Evolutionary conservation across 2,797 vertebrate genomes (phyloP).

Genomic region (Enteromius unitaeniatus): DNA sequence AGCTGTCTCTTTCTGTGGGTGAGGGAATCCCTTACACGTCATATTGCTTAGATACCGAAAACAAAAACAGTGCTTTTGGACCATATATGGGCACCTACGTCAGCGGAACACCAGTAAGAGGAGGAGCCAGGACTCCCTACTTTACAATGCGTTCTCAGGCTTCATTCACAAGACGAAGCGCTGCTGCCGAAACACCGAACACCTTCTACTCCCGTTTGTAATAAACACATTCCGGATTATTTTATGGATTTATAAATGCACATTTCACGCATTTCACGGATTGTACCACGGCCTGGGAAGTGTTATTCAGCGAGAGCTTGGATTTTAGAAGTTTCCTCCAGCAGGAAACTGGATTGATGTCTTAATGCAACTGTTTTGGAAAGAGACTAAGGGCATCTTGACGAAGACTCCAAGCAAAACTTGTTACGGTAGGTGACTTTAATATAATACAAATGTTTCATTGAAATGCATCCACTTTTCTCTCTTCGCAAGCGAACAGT

Average conservation of each 20-base stretch:
- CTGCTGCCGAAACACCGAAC: constrained; percentile 63
- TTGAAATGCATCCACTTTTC: not conserved
- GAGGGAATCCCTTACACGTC: constrained; percentile 98
- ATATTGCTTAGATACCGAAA: constrained; percentile 99
- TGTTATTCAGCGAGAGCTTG: constrained; percentile 37
- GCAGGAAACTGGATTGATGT: constrained; percentile 77
- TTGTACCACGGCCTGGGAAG: constrained; percentile 57
- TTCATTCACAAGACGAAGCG: constrained; percentile 93
- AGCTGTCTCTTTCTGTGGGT: constrained; percentile 80
- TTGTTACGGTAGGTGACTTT: constrained; percentile 69
- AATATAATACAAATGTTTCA: not conserved
- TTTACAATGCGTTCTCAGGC: constrained; percentile 68
- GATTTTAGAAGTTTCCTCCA: constrained; percentile 65
- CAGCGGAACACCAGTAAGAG: constrained; percentile 90
- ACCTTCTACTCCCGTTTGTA: constrained; percentile 57
- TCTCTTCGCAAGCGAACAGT: not conserved
- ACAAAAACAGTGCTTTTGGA: constrained; percentile 83
- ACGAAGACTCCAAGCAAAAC: constrained; percentile 69
- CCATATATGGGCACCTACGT: constrained; percentile 98
- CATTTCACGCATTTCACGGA: constrained; percentile 56
- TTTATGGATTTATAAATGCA: constrained; percentile 75
- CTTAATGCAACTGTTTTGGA: constrained; percentile 87
- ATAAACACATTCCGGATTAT: constrained; percentile 63
- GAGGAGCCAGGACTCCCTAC: constrained; percentile 76
- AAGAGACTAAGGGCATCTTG: constrained; percentile 77